Base-by-base conservation (phyloP, 2,797 vertebrate genomes). In the Amazona ochrocephala region DNA sequence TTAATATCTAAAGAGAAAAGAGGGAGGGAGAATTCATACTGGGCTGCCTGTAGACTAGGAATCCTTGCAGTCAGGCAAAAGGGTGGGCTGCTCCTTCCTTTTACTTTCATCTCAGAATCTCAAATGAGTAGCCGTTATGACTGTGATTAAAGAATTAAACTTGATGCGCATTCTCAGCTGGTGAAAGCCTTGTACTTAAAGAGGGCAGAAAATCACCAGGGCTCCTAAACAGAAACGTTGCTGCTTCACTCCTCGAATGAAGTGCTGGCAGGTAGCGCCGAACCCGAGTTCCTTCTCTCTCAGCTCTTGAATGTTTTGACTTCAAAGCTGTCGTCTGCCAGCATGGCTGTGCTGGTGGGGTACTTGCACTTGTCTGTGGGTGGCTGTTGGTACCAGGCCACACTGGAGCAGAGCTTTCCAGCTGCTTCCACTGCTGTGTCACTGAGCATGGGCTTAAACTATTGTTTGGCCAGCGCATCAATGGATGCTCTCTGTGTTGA, bases 51-150 rank as follows among this genome's bases (percentile, higher is more conserved):
- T 50, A 92, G 95, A 84, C 89, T 61, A 85, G 83, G 71, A 90
- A 85, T 93, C n/a, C 60, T 89, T 82, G 64, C 84, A 76, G 74
- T 54, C 53, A 60, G 54, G 80, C n/a, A 47, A 47, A 77, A 53
- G 56, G n/a, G 20, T 5, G 17, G 3, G 64, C 30, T 22, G 4
- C 27, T 39, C 66, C 72, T 68, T 84, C 10, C 26, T 94, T 90
- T 94, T 79, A 91, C 74, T 93, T 97, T 74, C 67, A 82, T 83
- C 27, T 66, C 39, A 73, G 76, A 81, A 91, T 93, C 94, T 91
- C 83, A 89, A 74, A 89, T 50, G 64, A 93, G 87, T 75, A 93
- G 32, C 20, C 70, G 14, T 30, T 83, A 34, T 0, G 3, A 18
- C 44, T 21, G 2, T 6, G 20, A 80, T 80, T 67, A 67, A 84